Conservation (phyloP, 1,140 invertebrate species). For the Cyclargus thomasi region DNA sequence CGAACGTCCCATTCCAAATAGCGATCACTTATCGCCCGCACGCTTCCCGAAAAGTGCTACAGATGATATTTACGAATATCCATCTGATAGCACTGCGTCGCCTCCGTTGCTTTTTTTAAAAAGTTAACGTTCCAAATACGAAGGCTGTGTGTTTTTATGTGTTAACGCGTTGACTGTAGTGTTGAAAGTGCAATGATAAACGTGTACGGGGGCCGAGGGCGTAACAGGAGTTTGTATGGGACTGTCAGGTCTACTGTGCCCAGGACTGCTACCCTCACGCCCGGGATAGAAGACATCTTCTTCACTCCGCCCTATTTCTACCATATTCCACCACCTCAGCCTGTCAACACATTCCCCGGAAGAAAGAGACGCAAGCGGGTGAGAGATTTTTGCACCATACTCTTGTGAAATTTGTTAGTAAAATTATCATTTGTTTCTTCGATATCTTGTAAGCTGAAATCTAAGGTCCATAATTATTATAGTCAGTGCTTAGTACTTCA, state of each 20-base stretch:
- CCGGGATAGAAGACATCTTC: slow-evolving; percentile 51
- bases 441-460: too few species aligned
- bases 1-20: slow-evolving; percentile 47
- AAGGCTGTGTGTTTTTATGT: slow-evolving; percentile 35
- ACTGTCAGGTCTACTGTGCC: slow-evolving; percentile 60
- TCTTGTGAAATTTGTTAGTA: not conserved
- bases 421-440: too few species aligned
- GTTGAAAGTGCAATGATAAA: slow-evolving; percentile 50
- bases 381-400: slow-evolving; percentile 20
- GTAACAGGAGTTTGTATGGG: slow-evolving; percentile 57
- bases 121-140: slow-evolving; percentile 54
- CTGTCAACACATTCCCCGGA: slow-evolving; percentile 62
- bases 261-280: slow-evolving; percentile 40
- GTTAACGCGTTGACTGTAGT: slow-evolving; percentile 28
- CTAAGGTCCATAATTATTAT: too few species aligned
- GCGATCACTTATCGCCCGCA: slow-evolving; percentile 38
- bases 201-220: slow-evolving; percentile 48
- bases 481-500: too few species aligned
- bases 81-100: slow-evolving; percentile 45
- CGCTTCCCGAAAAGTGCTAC: slow-evolving; percentile 42
- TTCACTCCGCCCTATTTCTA: slow-evolving; percentile 62
- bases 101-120: slow-evolving; percentile 62
- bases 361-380: slow-evolving; percentile 64
- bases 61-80: slow-evolving; percentile 60
- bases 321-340: slow-evolving; percentile 60